These are phyloP conservation scores for Myathropa florea DNA, from an alignment of 2,888 invertebrate genomes.

Conservation along the genomic window DNA sequence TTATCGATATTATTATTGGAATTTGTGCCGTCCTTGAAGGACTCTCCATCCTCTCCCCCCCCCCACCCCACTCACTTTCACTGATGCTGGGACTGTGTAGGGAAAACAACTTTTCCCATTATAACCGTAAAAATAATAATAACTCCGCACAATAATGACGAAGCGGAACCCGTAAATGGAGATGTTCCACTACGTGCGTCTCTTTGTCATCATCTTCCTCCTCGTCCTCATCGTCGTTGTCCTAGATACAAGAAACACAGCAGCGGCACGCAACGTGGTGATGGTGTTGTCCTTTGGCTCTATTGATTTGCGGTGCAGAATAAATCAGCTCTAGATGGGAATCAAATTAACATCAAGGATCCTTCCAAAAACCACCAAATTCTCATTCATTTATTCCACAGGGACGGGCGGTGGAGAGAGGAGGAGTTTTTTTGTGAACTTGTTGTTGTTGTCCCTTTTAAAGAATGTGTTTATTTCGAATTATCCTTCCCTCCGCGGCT, in stretches of 20 bases:
- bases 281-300: background rate
- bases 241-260: background rate
- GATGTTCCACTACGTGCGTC: constrained; percentile 2
- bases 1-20: constrained; percentile 68
- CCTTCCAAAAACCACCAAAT: constrained; percentile 44
- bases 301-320: constrained; percentile 50
- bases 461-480: constrained; percentile 56
- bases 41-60: background rate
- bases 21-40: constrained; percentile 45
- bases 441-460: constrained; percentile 16
- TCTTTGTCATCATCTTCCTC: background rate
- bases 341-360: constrained; percentile 61
- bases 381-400: constrained; percentile 56
- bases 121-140: constrained; percentile 61
- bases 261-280: background rate
- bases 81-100: background rate
- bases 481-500: constrained; percentile 22
- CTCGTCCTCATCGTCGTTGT: background rate
- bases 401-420: background rate
- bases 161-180: constrained; percentile 8
- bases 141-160: constrained; percentile 51
- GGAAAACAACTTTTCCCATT: constrained; percentile 63
- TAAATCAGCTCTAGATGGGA: constrained; percentile 56
- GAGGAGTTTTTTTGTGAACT: constrained; percentile 37
- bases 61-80: background rate